Evolutionary conservation across 92 coral and sea anemone species (phyloP), one percentile per base, ranked within the genome.

Genomic region (Palythoa heliodiscus): DNA sequence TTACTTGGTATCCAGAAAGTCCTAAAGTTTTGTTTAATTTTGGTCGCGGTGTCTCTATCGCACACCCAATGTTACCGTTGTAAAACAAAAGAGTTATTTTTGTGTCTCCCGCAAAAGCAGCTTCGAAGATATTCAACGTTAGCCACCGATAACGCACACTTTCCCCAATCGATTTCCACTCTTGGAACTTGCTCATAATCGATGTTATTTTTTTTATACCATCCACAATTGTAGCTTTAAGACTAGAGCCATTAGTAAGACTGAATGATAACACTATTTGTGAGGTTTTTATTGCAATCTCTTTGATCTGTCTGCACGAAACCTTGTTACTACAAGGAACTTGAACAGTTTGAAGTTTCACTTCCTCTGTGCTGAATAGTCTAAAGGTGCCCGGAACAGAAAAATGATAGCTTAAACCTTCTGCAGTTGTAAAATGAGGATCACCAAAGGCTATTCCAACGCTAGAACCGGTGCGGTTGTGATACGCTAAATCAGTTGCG

Each of bases 131-230:
- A 52, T 87, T 89, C 35, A 72, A 61, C 20, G 89, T 78, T 43
- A 86, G 82, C 95, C 95, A 92, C 60, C 95, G 95, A 63, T 87
- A 92, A 35, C 58, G 80, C 38, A 87, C 78, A 20, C 12, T 64
- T 50, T 79, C 78, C 40, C 89, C 92, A 4, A 87, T 64, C 2
- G 66, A n/a, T 84, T 48, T 77, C 95, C 95, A 92, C 55, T 82
- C 75, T 14, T 73, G 25, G 14, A 83, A 71, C 23, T 77, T 71
- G 8, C 11, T 23, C 37, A 88, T 76, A 15, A 75, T 38, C 50
- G 63, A 12, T 4, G 83, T 71, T 40, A 43, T 19, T 19, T 83
- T 76, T 37, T 16, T 50, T 15, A 20, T 29, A 47, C 43, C 23
- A 50, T 81, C 81, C 40, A 53, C 37, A 23, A 81, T 22, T 16